phyloP scores from a whole-genome alignment of 2,113 vertebrate species.

The Alouatta palliata region DNA sequence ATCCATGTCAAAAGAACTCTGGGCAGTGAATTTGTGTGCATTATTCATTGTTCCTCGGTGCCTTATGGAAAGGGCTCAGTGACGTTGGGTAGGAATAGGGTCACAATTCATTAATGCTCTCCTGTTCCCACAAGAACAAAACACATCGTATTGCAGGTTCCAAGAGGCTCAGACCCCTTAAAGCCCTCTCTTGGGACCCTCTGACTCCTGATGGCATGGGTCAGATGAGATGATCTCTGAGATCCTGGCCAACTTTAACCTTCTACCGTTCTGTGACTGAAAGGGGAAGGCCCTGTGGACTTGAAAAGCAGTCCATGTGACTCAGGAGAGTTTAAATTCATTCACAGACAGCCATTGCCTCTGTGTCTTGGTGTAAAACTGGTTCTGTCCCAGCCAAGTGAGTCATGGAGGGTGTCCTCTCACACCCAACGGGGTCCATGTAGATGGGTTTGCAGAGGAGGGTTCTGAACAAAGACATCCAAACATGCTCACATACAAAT shows the following conservation, averaged over 20 bases:
- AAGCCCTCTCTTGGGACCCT: neutral
- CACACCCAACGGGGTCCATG: neutral
- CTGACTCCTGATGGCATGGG: neutral
- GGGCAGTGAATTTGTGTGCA: fast-evolving
- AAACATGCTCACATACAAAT: too few relatives aligned
- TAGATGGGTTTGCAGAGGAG: neutral
- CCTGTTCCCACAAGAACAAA: neutral
- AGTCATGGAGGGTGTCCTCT: neutral
- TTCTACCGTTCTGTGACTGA: neutral
- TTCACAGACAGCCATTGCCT: neutral
- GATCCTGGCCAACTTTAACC: neutral
- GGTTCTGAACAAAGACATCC: neutral
- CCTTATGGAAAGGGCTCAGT: neutral
- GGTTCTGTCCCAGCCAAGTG: neutral
- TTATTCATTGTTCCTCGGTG: neutral
- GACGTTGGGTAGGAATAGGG: neutral
- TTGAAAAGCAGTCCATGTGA: neutral
- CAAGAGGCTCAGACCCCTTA: neutral
- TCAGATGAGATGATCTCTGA: neutral
- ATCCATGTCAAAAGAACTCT: too few relatives aligned
- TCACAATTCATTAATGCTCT: neutral
- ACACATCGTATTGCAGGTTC: too few relatives aligned
- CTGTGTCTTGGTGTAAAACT: neutral
- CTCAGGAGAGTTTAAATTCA: neutral
- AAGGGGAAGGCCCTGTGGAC: neutral